Evolutionary conservation across 2,888 invertebrate species (phyloP).

Genomic region (Xestia ashworthii): DNA sequence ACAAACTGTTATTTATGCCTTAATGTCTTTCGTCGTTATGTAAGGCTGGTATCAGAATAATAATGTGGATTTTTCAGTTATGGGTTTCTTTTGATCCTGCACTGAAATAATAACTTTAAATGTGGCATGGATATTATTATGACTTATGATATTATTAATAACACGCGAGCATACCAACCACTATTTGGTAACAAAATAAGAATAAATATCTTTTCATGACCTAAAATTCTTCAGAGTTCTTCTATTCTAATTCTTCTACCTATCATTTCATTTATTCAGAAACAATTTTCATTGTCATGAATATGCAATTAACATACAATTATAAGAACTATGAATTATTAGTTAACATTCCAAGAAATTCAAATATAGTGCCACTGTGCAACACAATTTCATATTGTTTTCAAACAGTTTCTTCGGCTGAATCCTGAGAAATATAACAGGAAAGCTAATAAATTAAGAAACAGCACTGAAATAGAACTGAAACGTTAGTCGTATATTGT

Average conservation of each 20-base stretch:
- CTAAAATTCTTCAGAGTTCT: neutral
- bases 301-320: no score
- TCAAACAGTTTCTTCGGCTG: no score
- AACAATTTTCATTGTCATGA: no score
- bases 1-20: slow-evolving; percentile 47
- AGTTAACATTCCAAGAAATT: no score
- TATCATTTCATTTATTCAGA: neutral
- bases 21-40: slow-evolving; percentile 34
- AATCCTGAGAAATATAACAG: neutral
- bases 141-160: neutral
- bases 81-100: neutral
- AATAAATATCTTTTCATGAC: neutral
- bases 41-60: slow-evolving; percentile 23
- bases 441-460: neutral
- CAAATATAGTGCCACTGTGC: no score
- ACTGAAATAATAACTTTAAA: neutral
- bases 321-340: no score
- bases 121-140: neutral
- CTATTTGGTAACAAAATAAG: neutral
- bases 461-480: neutral
- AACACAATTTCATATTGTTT: no score
- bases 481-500: neutral
- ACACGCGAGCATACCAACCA: neutral
- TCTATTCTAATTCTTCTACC: neutral
- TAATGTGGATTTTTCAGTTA: neutral